phyloP scores from a whole-genome alignment of 2,888 invertebrate species.

The Dusona sp. region DNA sequence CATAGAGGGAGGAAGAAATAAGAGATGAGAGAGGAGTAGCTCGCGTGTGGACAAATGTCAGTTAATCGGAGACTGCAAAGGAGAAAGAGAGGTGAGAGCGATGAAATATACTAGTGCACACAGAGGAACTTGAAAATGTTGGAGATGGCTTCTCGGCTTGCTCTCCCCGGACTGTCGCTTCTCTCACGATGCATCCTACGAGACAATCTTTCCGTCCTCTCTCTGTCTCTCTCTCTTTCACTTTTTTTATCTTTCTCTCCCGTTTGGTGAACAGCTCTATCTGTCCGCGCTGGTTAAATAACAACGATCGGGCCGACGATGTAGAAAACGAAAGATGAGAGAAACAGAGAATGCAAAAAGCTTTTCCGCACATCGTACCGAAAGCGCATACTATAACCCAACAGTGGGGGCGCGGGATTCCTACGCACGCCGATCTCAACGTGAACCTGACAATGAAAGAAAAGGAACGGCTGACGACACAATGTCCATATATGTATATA shows the following conservation, averaged over 20 bases:
- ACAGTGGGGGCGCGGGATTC: conserved; percentile 74
- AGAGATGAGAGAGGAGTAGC: conserved; percentile 69
- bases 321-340: conserved; percentile 6
- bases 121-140: conserved; percentile 79
- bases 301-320: conserved; percentile 48
- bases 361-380: conserved; percentile 76
- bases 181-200: conserved; percentile 26
- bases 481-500: conserved; percentile 29
- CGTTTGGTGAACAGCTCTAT: conserved; percentile 70
- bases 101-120: conserved; percentile 29
- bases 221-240: conserved; percentile 1
- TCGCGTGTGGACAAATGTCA: conserved; percentile 78
- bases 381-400: conserved; percentile 72
- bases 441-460: conserved; percentile 54
- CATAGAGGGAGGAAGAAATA: conserved; percentile 66
- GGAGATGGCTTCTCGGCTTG: conserved; percentile 79
- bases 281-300: conserved; percentile 65
- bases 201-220: conserved; percentile 35
- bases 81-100: conserved; percentile 51
- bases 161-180: conserved; percentile 65
- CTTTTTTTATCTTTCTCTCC: conserved; percentile 40
- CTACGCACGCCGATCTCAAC: conserved; percentile 74
- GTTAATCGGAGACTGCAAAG: conserved; percentile 64
- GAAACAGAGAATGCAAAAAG: conserved; percentile 75
- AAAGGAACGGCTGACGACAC: conserved; percentile 31